Evolutionary conservation across 2,113 vertebrate genomes (phyloP).

Genomic region (Stigmatopora argus): DNA sequence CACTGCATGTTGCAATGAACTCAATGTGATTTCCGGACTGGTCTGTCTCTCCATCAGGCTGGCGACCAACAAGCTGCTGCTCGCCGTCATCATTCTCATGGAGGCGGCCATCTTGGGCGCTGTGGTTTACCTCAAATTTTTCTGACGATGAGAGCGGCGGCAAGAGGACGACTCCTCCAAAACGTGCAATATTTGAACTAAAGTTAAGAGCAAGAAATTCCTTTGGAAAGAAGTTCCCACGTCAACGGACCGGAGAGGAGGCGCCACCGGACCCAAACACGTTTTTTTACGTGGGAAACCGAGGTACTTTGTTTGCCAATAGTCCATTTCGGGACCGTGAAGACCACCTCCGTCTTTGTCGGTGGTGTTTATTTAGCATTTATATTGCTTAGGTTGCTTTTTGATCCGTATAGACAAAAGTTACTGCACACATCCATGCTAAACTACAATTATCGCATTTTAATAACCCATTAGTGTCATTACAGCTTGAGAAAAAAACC

Average conservation of each 20-base stretch:
- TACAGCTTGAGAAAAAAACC: too few relatives aligned
- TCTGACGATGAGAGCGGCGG: conserved; percentile 53
- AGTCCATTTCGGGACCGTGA: neutral
- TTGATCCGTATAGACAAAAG: neutral
- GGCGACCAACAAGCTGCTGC: conserved; percentile 88
- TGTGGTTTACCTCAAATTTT: conserved; percentile 91
- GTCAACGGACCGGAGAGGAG: conserved; percentile 4
- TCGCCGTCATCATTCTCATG: conserved; percentile 85
- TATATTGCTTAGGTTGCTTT: neutral
- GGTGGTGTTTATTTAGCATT: neutral
- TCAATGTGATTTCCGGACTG: neutral
- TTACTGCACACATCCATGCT: neutral
- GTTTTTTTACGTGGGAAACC: neutral
- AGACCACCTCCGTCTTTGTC: neutral
- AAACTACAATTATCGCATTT: neutral
- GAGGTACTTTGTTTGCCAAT: neutral
- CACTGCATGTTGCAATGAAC: neutral
- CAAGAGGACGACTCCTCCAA: neutral
- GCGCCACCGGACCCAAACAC: neutral
- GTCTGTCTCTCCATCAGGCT: conserved; percentile 62
- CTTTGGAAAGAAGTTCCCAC: conserved; percentile 9
- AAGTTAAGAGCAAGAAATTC: conserved; percentile 15
- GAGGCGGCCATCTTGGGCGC: conserved; percentile 86
- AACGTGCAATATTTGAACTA: conserved; percentile 14
- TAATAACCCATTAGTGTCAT: neutral